phyloP scores from a whole-genome alignment of 2,888 invertebrate genomes.

The Rhagophthalmus giganteus region DNA sequence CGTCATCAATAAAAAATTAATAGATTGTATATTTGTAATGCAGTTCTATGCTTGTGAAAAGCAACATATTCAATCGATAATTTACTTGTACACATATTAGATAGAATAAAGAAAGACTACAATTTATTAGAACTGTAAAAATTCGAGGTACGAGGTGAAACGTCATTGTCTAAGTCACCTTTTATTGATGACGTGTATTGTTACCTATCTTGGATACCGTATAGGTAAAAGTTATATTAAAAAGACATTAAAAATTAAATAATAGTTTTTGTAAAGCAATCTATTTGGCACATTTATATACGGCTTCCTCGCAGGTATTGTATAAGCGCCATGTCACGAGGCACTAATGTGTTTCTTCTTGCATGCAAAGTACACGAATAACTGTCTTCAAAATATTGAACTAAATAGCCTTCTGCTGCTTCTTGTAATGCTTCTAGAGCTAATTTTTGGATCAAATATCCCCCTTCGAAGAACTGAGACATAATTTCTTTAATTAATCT shows the following conservation, averaged over 20 bases:
- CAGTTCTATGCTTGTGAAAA: too few relatives aligned
- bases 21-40: too few relatives aligned
- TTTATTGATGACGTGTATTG: too few relatives aligned
- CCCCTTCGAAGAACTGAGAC: constrained; percentile 24
- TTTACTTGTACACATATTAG: too few relatives aligned
- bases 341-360: constrained; percentile 54
- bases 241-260: background rate
- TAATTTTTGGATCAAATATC: constrained; percentile 44
- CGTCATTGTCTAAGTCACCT: background rate
- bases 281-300: background rate
- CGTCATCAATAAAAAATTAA: too few relatives aligned
- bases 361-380: constrained; percentile 54
- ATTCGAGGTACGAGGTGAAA: background rate
- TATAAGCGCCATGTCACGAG: constrained; percentile 55
- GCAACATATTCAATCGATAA: too few relatives aligned
- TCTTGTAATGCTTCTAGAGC: constrained; percentile 58
- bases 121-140: too few relatives aligned
- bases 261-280: too few relatives aligned
- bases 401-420: constrained; percentile 56
- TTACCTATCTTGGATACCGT: too few relatives aligned
- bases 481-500: constrained; percentile 56
- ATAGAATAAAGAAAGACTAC: too few relatives aligned
- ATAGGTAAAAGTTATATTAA: too few relatives aligned
- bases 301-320: constrained; percentile 40
- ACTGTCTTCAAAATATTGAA: constrained; percentile 57